phyloP scores from a whole-genome alignment of 2,888 invertebrate species.

The Conomelus anceps region DNA sequence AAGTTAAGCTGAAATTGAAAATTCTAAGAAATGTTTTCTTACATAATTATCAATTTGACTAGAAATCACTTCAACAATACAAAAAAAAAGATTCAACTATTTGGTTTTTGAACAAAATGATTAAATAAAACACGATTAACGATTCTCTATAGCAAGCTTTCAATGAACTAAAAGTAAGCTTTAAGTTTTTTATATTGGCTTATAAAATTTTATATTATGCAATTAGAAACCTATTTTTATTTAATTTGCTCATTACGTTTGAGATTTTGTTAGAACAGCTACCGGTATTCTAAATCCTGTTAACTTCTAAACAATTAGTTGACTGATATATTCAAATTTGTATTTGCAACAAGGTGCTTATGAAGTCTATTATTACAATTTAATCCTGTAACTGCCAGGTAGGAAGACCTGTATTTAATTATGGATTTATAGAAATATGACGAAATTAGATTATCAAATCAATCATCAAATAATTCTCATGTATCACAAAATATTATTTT shows the following conservation, averaged over 20 bases:
- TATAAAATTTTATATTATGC: too few relatives aligned
- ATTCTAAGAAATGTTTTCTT: background rate
- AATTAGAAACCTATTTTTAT: too few relatives aligned
- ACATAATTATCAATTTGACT: background rate
- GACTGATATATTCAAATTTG: background rate
- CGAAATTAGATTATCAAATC: background rate
- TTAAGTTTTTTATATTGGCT: too few relatives aligned
- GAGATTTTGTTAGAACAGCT: background rate
- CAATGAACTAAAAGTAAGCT: too few relatives aligned
- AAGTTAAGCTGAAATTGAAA: background rate
- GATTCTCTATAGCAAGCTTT: too few relatives aligned
- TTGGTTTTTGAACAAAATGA: too few relatives aligned
- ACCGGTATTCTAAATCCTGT: too few relatives aligned
- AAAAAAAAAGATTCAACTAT: background rate
- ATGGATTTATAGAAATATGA: background rate
- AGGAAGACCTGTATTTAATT: background rate
- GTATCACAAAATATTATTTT: background rate
- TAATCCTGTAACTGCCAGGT: background rate
- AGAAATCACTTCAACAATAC: background rate
- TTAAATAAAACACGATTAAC: too few relatives aligned
- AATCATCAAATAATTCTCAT: background rate
- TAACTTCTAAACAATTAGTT: background rate
- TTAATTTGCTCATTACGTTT: too few relatives aligned
- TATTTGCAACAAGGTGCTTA: background rate
- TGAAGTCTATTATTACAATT: background rate